Percentiles rank a stretch among this genome's conserved stretches.
phyloP scores from a whole-genome alignment of 2,113 vertebrate genomes.

The Archilochus colubris region DNA sequence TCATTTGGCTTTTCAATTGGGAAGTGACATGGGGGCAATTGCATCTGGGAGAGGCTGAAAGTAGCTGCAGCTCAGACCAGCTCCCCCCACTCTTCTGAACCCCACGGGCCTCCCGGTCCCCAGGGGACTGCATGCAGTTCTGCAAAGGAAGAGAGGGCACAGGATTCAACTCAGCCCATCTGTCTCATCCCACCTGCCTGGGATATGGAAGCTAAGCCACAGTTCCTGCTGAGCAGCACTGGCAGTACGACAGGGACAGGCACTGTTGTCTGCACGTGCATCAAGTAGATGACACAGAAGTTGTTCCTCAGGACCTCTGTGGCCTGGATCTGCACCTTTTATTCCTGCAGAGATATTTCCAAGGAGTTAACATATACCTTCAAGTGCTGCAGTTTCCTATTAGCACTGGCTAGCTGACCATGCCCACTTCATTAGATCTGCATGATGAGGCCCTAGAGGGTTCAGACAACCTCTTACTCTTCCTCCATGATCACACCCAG shows the following conservation, averaged over 20 bases:
- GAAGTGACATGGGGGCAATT: background rate
- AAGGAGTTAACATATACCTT: background rate
- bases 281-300: background rate
- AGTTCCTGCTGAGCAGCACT: background rate
- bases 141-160: fast-evolving
- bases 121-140: background rate
- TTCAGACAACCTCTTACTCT: background rate
- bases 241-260: background rate
- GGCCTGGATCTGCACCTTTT: background rate
- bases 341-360: background rate
- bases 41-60: background rate
- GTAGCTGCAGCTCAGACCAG: background rate
- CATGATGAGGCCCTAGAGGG: background rate
- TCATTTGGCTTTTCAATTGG: slow-evolving; percentile 59
- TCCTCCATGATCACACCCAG: background rate
- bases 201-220: background rate
- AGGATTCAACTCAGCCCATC: background rate
- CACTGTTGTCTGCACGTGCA: background rate
- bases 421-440: background rate
- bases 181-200: background rate
- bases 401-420: background rate
- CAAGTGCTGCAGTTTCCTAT: background rate
- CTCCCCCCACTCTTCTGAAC: background rate
- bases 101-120: fast-evolving
- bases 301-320: background rate